These are phyloP conservation scores for Antedon mediterranea DNA, from an alignment of 53 echinoderm and acorn worm species.

Conservation along the genomic window DNA sequence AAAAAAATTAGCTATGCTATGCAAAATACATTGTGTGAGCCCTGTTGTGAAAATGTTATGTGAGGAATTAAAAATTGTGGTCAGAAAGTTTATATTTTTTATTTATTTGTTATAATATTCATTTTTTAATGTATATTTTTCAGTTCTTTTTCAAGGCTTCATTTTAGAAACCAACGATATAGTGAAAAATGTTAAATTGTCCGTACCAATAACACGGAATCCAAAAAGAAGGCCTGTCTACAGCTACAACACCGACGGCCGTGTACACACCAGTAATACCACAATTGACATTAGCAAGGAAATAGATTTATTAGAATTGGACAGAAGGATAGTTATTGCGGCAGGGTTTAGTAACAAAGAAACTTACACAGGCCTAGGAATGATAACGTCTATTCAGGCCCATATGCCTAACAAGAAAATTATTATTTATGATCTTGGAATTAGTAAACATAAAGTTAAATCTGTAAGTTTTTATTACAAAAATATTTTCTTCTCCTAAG, in stretches of 20 bases:
- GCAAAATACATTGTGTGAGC: too few relatives aligned
- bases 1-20: too few relatives aligned
- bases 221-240: constrained; percentile 35
- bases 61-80: too few relatives aligned
- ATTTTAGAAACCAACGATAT: too few relatives aligned
- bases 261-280: constrained; percentile 23
- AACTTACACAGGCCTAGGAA: constrained; percentile 56
- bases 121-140: too few relatives aligned
- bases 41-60: too few relatives aligned
- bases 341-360: constrained; percentile 46
- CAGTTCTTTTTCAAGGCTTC: too few relatives aligned
- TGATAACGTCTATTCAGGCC: constrained; percentile 67
- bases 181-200: too few relatives aligned
- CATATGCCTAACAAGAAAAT: constrained; percentile 87
- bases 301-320: constrained; percentile 17
- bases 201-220: constrained; percentile 33
- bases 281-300: constrained; percentile 41
- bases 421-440: constrained; percentile 65
- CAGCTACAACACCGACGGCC: constrained; percentile 50
- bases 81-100: too few relatives aligned
- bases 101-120: too few relatives aligned
- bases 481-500: too few relatives aligned
- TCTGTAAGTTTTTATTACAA: constrained; percentile 19
- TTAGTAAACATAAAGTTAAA: constrained; percentile 58
- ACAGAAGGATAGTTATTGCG: constrained; percentile 54